A percentile compares a stretch with the other conserved stretches of the same genome.
Evolutionary conservation across 2,888 invertebrate genomes (phyloP).

Genomic region (Calliopum simillimum): DNA sequence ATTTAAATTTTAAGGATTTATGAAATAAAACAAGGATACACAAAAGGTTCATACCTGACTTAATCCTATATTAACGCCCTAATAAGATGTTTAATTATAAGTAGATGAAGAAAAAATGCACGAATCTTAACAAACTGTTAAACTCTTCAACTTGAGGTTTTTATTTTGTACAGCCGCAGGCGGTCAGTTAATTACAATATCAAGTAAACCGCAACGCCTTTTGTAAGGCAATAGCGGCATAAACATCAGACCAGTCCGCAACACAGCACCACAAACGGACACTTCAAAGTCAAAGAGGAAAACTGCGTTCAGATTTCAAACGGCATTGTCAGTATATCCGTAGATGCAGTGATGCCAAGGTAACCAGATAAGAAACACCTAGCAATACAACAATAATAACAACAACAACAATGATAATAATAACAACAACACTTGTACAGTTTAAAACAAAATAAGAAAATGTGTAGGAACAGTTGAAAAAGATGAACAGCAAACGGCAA

Average conservation of each 20-base stretch:
- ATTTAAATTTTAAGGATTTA: conserved; percentile 13
- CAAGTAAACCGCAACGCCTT: conserved; percentile 24
- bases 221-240: not conserved
- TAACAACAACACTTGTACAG: not conserved
- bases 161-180: conserved; percentile 17
- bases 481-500: not conserved
- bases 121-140: not conserved
- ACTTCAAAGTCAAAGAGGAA: not conserved
- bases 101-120: not conserved
- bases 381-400: not conserved
- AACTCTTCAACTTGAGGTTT: not conserved
- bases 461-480: not conserved
- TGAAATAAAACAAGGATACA: not conserved
- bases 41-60: not conserved
- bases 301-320: not conserved
- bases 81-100: conserved; percentile 7
- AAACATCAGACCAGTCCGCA: too few relatives aligned
- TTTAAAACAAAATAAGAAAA: not conserved
- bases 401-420: not conserved
- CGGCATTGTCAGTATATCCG: not conserved
- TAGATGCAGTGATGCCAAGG: not conserved
- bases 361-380: not conserved
- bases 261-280: conserved; percentile 2
- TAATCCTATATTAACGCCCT: conserved; percentile 20
- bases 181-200: conserved; percentile 29